Conservation (phyloP, 92 coral and sea anemone species). For the Diadumene lineata region DNA sequence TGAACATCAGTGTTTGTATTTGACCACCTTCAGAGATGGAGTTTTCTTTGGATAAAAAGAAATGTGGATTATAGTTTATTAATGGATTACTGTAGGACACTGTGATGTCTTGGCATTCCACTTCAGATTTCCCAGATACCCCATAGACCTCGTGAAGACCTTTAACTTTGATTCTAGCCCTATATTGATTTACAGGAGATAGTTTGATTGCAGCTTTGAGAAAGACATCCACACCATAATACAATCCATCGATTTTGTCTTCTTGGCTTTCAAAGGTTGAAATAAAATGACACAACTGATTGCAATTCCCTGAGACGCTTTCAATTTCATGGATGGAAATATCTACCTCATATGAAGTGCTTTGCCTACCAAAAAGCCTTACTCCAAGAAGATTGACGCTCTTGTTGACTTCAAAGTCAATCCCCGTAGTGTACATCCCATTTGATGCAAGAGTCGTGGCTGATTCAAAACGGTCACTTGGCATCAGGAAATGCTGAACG, state of each 20-base stretch:
- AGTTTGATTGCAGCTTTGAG: background rate
- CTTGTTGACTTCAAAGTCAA: conserved; percentile 2
- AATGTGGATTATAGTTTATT: no score
- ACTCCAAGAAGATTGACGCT: background rate
- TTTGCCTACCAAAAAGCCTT: background rate
- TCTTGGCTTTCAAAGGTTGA: background rate
- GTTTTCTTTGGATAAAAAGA: background rate
- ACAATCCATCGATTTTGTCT: background rate
- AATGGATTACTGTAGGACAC: background rate
- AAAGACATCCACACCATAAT: background rate
- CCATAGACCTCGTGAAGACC: background rate
- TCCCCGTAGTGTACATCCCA: background rate
- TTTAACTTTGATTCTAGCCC: background rate
- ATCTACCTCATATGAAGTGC: background rate
- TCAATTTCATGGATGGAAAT: background rate
- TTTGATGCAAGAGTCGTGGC: background rate
- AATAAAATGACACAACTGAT: background rate
- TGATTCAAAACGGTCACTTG: background rate
- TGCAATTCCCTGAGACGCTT: background rate
- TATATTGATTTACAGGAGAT: background rate
- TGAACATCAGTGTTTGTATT: background rate
- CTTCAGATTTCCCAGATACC: background rate
- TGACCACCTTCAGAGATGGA: background rate
- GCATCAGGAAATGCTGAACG: background rate
- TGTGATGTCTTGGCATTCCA: background rate